phyloP scores from a whole-genome alignment of 2,113 vertebrate genomes.

The Scalopus aquaticus region DNA sequence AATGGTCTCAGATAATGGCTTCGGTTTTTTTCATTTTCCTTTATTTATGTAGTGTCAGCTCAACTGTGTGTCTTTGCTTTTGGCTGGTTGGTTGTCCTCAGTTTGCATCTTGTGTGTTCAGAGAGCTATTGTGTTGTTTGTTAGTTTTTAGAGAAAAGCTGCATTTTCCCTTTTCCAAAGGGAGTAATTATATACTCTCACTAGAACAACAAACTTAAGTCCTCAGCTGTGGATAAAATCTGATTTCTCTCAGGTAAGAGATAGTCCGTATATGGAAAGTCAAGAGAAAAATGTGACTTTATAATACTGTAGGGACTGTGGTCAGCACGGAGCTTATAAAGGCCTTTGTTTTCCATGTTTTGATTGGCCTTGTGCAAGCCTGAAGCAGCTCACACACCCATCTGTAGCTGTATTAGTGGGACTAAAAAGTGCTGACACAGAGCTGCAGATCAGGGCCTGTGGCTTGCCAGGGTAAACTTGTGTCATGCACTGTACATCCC shows the following conservation, averaged over 20 bases:
- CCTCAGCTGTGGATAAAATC: neutral
- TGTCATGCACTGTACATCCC: constrained; percentile 58
- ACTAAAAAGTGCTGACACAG: constrained; percentile 70
- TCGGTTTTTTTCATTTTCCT: neutral
- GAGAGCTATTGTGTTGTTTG: neutral
- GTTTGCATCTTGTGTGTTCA: constrained; percentile 43
- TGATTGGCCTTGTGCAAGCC: constrained; percentile 60
- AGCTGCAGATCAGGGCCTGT: constrained; percentile 13
- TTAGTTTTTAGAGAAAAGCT: constrained; percentile 35
- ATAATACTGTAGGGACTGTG: constrained; percentile 47
- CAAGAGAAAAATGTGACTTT: constrained; percentile 33
- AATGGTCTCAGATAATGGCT: neutral
- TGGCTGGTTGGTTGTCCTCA: neutral
- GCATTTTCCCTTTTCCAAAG: constrained; percentile 20
- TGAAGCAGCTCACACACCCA: constrained; percentile 15
- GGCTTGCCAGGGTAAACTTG: constrained; percentile 74
- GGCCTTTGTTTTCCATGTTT: constrained; percentile 73
- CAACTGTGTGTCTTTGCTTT: neutral
- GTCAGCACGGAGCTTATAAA: constrained; percentile 44
- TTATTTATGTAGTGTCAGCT: neutral
- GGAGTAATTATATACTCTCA: neutral
- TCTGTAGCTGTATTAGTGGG: constrained; percentile 50
- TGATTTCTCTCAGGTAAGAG: constrained; percentile 68
- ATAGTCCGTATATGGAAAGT: constrained; percentile 10
- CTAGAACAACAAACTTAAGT: constrained; percentile 19